Evolutionary conservation across 1,140 invertebrate species (phyloP), one percentile per base, ranked within the genome.

Genomic region (Leptoteleia sp.): DNA sequence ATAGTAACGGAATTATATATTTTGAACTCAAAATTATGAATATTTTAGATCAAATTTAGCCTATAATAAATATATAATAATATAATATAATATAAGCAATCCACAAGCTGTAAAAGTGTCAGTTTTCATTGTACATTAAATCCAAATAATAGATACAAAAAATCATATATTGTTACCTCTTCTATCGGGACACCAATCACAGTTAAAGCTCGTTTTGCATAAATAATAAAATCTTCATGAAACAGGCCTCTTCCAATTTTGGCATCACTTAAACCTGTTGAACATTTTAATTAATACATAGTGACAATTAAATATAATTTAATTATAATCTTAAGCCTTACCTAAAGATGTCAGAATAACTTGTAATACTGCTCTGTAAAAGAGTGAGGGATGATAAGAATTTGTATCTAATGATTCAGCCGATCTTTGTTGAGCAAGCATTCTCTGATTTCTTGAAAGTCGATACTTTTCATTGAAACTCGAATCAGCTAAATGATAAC

Each of bases 401-500:
- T 93, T 88, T 67, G 89, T 90, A 35, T 90, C 85, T 33, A 88
- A 72, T n/a, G 90, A 85, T 13, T 93, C 90, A 48, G 94, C 92
- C 3, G 94, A 84, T 0, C 94, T 93, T 82, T 97, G 95, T 5
- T 94, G 92, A 4, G 95, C 94, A 31, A 97, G 85, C 95, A 96
- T 97, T 71, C 95, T 91, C 3, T 94, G 93, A 85, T 95, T 96
- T 62, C 94, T 91, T 0, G 94, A 93, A n/a, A 96, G 87, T 8
- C 80, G 79, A 77, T 92, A 91, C 40, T 84, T 59, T 65, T 61
- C 61, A 79, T 89, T 89, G 54, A 91, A 86, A 78, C 88, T 85
- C 90, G 97, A 95, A 57, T 93, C 90, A 72, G 97, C 85, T 78
- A 97, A 90, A 91, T 98, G 92, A 89, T 97, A 98, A 85, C 97